phyloP scores from a whole-genome alignment of 2,113 vertebrate genomes.

The Phylloscopus trochilus region DNA sequence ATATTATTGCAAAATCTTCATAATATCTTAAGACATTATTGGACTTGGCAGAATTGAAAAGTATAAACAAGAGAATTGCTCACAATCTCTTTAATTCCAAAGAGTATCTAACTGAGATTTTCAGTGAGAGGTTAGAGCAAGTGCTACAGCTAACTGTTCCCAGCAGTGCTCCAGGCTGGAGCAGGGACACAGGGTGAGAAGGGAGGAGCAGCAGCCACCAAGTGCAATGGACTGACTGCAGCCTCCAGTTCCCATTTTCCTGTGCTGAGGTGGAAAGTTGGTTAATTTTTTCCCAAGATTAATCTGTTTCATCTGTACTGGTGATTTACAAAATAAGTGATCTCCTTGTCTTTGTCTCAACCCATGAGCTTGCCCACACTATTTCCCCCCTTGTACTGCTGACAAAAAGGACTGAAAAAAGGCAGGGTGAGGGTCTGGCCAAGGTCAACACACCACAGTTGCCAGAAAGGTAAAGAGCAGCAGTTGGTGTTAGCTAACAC shows the following conservation, averaged over 20 bases:
- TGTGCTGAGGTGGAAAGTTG: background rate
- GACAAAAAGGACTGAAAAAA: background rate
- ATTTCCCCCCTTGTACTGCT: background rate
- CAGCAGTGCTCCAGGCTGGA: background rate
- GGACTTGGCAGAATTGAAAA: background rate
- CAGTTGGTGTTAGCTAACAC: background rate
- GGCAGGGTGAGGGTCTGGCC: background rate
- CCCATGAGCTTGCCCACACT: background rate
- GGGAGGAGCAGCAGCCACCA: background rate
- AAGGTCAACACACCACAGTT: background rate
- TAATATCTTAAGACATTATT: background rate
- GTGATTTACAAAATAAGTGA: background rate
- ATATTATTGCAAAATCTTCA: background rate
- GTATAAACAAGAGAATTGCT: background rate
- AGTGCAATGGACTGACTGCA: background rate
- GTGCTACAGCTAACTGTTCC: background rate
- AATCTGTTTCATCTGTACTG: background rate
- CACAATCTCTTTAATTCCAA: background rate
- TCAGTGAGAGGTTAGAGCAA: background rate
- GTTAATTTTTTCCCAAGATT: background rate
- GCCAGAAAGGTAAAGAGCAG: background rate
- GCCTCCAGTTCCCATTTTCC: accelerated
- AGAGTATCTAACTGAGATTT: background rate
- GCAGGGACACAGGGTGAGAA: background rate
- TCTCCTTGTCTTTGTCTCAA: background rate